Evolutionary conservation across 2,888 invertebrate genomes (phyloP), one percentile per base, ranked within the genome.

Genomic region (Silvanus unidentatus): DNA sequence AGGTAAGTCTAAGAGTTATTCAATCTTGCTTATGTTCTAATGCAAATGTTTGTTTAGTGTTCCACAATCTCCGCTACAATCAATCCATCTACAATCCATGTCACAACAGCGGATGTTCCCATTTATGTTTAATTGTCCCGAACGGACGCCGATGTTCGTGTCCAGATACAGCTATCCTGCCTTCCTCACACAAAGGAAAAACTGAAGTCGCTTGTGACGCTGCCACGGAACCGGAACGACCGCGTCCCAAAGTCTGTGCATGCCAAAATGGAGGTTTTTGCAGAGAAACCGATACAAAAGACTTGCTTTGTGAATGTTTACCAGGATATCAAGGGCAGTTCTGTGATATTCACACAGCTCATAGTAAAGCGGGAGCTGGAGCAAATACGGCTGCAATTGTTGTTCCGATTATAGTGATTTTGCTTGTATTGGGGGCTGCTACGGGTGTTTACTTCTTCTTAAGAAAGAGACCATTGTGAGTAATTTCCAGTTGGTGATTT

Each of bases 51-150:
- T 44, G 65, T 70, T 2, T 71, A 83, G 84, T 93, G 48, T 90
- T 88, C 71, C 93, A 94, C 71, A 79, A 79, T 49, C 75, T 82
- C 58, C 82, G 89, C 52, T 94, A 95, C 76, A 93, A 95, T 72
- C 79, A 79, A 40, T 78, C 86, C 0, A 62, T 81, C 37, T 71
- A 71, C 5, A 82, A 86, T 68, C 81, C 82, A 16, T 91, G 93
- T 70, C 72, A 73, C 16, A 78, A 78, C 47, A 79, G 81, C 40
- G 77, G 80, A 13, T 98, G 98, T 73, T 88, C 93, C 40, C 98
- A 98, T 75, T 76, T 98, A 51, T 98, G 98, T 71, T 80, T 98
- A 36, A 75, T 89, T 9, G 86, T 94, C 50, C 97, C 97, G 0
- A 84, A 81, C 35, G 94, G 94, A 1, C 82, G 86, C 58, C 81